A percentile compares a stretch with the other conserved stretches of the same genome.
These are phyloP conservation scores for Bradypodion ventrale DNA, from an alignment of 2,797 vertebrate genomes.

Conservation along the genomic window DNA sequence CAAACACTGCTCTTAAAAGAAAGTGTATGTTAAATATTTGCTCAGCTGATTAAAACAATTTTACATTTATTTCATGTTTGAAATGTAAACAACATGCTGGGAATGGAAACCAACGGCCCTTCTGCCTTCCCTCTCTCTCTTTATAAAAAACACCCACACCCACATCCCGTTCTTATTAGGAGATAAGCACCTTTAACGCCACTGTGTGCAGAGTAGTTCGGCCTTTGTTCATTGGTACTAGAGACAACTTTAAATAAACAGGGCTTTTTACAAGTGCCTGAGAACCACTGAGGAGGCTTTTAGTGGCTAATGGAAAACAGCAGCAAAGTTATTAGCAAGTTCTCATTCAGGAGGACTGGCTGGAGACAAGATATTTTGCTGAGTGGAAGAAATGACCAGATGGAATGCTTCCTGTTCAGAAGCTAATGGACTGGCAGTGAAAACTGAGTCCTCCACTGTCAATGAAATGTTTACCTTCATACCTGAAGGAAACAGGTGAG, in stretches of 20 bases:
- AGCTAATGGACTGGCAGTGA: not conserved
- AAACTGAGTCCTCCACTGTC: not conserved
- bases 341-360: not conserved
- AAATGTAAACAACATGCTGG: constrained; percentile 79
- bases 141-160: constrained; percentile 41
- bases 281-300: not conserved
- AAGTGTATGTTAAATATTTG: constrained; percentile 81
- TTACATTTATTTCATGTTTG: constrained; percentile 80
- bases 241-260: constrained; percentile 28
- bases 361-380: no score
- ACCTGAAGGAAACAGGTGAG: not conserved
- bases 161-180: constrained; percentile 56
- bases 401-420: not conserved
- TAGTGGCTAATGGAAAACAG: not conserved
- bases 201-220: constrained; percentile 34
- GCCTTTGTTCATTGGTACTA: constrained; percentile 14
- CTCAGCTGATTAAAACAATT: constrained; percentile 80
- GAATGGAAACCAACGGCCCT: constrained; percentile 64
- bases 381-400: not conserved
- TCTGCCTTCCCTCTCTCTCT: not conserved
- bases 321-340: not conserved
- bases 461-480: not conserved
- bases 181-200: constrained; percentile 44
- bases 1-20: constrained; percentile 69
- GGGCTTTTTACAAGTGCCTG: constrained; percentile 27